Evolutionary conservation across 35 echinoderm and acorn worm species (phyloP), one percentile per base, ranked within the genome.

Genomic region (Apostichopus japonicus): DNA sequence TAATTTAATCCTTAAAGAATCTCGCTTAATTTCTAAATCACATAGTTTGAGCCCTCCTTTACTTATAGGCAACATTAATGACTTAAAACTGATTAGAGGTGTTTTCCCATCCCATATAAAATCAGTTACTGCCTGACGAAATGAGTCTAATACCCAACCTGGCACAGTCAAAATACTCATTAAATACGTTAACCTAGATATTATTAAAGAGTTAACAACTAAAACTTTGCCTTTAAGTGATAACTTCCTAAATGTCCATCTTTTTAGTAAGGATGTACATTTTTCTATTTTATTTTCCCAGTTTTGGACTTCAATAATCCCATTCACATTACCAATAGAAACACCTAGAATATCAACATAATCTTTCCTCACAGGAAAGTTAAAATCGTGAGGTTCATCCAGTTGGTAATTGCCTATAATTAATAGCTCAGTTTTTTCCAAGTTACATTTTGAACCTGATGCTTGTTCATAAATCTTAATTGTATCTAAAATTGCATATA

Each of bases 211-310:
- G 25, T 79, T 92, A 58, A 92, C 24, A 56, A 92, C 23, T 5
- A 79, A n/a, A 0, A 56, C 90, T 80, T 92, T 92, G 6, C 90
- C 90, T 11, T 79, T 79, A 22, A 92, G 23, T 1, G 90, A 79
- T 5, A 92, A 56, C 15, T 80, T 92, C 1, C 27, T 23, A 25
- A 21, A 21, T 92, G 79, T 92, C 90, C 84, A 87, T 13, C 56
- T 63, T 6, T 55, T 24, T 11, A 87, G 58, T 58, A 65, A 8
- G 19, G 53, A 25, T 6, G 21, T 17, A 27, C 90, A 81, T 23
- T 4, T n/a, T 11, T 24, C 44, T 10, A 13, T 63, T 81, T 82
- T 92, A 9, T 57, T 58, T 10, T 19, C 24, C 76, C 76, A 92
- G 23, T 79, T 90, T 55, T 56, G 5, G 9, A 25, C 54, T 73